Evolutionary conservation across 2,113 vertebrate species (phyloP), one percentile per base, ranked within the genome.

Genomic region (Bombycilla garrulus): DNA sequence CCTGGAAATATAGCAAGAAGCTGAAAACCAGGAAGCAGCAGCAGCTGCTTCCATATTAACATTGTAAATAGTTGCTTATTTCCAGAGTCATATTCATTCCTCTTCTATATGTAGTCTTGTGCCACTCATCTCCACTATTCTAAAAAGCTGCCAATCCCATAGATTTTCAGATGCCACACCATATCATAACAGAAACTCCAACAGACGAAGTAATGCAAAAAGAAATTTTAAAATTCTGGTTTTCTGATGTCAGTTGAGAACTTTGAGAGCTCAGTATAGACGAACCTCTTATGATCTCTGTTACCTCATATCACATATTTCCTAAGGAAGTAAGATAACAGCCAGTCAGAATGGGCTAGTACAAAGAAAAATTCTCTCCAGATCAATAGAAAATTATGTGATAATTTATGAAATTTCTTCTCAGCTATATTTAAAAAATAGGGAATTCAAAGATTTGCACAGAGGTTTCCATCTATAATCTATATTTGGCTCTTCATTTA

Each of bases 1-100:
- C 38, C 38, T 38, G 71, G 58, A 90, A 85, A 86, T 83, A 62
- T 6, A 86, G 50, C 74, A 90, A 66, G 54, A 88, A 38, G 44
- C 94, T 93, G 65, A 88, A 86, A 19, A 76, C 82, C 40, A 80
- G 28, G 50, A 85, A 80, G 58, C 45, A 81, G 42, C 80, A 83
- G 81, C 42, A 73, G 58, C 85, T 82, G 45, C 53, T 87, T 90
- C 81, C 76, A 29, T 94, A 72, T 82, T 77, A 80, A 92, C 24
- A 60, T 9, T 89, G 25, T 81, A 72, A 82, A 69, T 38, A 88
- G 57, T 82, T 85, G 40, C 36, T 81, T 79, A 76, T 90, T 65
- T 35, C 48, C 45, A 48, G 40, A 56, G 28, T 57, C 71, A 81
- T 57, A 79, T 42, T 88, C 22, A 61, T 36, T 61, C 50, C 19